Evolutionary conservation across 2,113 vertebrate species (phyloP).

Genomic region (Meles meles): DNA sequence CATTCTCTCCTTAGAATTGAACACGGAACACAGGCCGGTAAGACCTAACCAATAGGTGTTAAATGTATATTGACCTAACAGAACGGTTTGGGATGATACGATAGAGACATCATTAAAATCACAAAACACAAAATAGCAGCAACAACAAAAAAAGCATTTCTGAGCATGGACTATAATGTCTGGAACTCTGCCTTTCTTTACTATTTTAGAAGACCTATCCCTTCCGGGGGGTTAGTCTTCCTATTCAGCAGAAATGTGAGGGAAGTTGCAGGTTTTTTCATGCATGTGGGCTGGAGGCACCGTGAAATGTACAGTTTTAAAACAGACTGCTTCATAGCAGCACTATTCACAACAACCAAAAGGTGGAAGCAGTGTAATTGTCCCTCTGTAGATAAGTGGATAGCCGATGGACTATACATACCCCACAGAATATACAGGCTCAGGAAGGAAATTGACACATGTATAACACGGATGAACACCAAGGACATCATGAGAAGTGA

Average conservation of each 20-base stretch:
- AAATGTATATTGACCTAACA: background rate
- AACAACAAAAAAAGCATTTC: background rate
- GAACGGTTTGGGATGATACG: background rate
- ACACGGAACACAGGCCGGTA: background rate
- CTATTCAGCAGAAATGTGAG: background rate
- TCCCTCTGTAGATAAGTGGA: background rate
- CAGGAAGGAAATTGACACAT: background rate
- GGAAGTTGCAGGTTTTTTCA: background rate
- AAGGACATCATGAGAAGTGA: background rate
- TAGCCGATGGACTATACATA: background rate
- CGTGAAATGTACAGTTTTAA: background rate
- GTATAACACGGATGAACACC: background rate
- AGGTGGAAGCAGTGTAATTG: background rate
- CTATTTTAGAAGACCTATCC: background rate
- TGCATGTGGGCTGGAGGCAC: background rate
- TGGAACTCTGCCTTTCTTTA: background rate
- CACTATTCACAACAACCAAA: background rate
- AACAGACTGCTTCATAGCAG: background rate
- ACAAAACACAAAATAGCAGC: background rate
- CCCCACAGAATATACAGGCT: background rate
- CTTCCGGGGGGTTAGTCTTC: background rate
- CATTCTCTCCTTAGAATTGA: background rate
- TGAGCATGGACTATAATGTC: background rate
- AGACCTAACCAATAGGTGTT: background rate
- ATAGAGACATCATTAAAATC: background rate